phyloP scores from a whole-genome alignment of 2,888 invertebrate genomes.

The Chelonus formosanus region DNA sequence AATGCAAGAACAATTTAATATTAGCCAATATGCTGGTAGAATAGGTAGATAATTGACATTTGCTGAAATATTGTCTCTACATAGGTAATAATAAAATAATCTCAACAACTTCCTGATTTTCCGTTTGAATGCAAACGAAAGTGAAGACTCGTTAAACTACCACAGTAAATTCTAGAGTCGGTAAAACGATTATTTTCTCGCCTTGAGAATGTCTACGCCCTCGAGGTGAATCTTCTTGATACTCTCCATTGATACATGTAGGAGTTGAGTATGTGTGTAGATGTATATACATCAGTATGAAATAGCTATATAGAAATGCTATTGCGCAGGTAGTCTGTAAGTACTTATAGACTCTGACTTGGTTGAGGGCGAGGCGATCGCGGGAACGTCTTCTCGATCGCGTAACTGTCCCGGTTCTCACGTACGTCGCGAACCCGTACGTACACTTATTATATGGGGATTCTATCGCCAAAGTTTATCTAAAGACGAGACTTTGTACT shows the following conservation, averaged over 20 bases:
- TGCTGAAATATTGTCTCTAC: no score
- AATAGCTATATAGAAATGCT: slow-evolving; percentile 4
- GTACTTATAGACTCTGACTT: not conserved
- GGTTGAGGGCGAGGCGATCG: slow-evolving; percentile 38
- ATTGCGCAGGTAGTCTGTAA: slow-evolving; percentile 13
- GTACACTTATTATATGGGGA: slow-evolving; percentile 51
- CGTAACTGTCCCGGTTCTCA: slow-evolving; percentile 60
- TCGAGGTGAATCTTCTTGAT: slow-evolving; percentile 1
- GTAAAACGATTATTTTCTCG: not conserved
- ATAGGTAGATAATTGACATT: no score
- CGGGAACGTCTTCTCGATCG: slow-evolving; percentile 48
- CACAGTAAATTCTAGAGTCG: not conserved
- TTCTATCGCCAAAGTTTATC: slow-evolving; percentile 48
- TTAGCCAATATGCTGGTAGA: no score
- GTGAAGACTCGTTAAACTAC: slow-evolving; percentile 11
- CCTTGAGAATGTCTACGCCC: not conserved
- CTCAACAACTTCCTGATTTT: slow-evolving; percentile 31
- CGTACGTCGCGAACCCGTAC: slow-evolving; percentile 53
- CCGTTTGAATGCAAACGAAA: slow-evolving; percentile 31
- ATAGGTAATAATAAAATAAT: no score
- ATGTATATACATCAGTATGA: not conserved
- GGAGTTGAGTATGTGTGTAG: not conserved
- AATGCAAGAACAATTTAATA: not conserved
- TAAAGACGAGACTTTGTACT: slow-evolving; percentile 42
- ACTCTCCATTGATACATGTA: slow-evolving; percentile 10